Percentiles rank a stretch among this genome's conserved stretches.
Evolutionary conservation across 2,797 vertebrate genomes (phyloP).

Genomic region (Australoheros facetus): DNA sequence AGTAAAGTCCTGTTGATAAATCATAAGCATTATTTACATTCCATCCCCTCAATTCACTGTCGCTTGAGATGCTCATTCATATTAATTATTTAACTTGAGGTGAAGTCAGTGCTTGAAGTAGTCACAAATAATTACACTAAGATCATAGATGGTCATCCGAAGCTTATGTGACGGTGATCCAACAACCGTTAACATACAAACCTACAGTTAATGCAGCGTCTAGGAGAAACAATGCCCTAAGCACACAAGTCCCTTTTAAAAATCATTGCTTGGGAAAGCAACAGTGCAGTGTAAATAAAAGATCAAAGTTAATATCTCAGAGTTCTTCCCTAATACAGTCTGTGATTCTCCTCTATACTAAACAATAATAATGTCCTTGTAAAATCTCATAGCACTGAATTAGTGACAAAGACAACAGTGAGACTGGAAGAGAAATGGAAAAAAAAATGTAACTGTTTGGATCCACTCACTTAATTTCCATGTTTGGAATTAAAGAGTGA

Average conservation of each 20-base stretch:
- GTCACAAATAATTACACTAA: not conserved
- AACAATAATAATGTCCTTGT: conserved; percentile 22
- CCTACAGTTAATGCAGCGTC: conserved; percentile 45
- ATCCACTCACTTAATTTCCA: conserved; percentile 16
- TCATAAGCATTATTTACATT: conserved; percentile 41
- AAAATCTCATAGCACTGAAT: conserved; percentile 16
- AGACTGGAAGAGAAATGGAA: not conserved
- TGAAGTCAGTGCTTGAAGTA: conserved; percentile 2
- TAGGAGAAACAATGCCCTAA: conserved; percentile 1
- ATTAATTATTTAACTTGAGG: conserved; percentile 8
- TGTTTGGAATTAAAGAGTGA: conserved; percentile 26
- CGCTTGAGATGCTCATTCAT: conserved; percentile 15
- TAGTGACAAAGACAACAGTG: conserved; percentile 12
- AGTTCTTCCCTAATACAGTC: not conserved
- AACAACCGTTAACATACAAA: conserved; percentile 13
- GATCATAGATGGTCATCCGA: not conserved
- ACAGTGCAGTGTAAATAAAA: conserved; percentile 3
- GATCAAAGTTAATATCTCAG: not conserved
- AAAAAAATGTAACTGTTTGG: not conserved
- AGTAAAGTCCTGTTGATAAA: not conserved
- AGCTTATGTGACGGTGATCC: not conserved
- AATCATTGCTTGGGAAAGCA: not conserved
- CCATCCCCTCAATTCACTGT: not conserved
- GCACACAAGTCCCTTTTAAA: conserved; percentile 22
- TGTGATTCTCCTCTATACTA: conserved; percentile 23